Evolutionary conservation across 2,888 invertebrate species (phyloP).

Genomic region (Melitaea athalia): DNA sequence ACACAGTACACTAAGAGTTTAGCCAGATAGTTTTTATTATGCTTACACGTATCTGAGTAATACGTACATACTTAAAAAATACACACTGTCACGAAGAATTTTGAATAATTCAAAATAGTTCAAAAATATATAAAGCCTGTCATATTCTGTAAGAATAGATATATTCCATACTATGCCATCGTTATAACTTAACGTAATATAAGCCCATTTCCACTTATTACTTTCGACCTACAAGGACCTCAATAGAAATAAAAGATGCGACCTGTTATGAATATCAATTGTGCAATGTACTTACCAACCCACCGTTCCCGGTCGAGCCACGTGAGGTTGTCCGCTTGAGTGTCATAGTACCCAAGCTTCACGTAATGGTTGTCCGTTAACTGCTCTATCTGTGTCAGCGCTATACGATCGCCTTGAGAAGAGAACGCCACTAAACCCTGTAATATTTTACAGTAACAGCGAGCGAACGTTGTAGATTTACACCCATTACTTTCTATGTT

Average conservation of each 20-base stretch:
- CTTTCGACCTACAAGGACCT: not conserved
- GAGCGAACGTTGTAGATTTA: not conserved
- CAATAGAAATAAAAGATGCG: not conserved
- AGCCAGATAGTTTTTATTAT: too few species aligned
- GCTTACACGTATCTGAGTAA: too few species aligned
- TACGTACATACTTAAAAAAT: too few species aligned
- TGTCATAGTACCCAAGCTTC: slow-evolving; percentile 97
- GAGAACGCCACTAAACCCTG: slow-evolving; percentile 99
- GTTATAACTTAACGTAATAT: too few species aligned
- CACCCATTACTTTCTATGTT: not conserved
- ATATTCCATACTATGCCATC: too few species aligned
- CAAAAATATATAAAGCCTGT: too few species aligned
- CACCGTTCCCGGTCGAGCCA: slow-evolving; percentile 96
- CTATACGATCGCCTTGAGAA: slow-evolving; percentile 98
- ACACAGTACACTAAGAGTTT: too few species aligned
- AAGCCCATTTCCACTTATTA: not conserved
- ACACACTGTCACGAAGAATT: too few species aligned
- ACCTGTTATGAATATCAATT: not conserved
- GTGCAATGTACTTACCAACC: slow-evolving; percentile 85
- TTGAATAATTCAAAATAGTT: too few species aligned
- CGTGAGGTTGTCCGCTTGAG: slow-evolving; percentile 96
- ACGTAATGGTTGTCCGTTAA: slow-evolving; percentile 96
- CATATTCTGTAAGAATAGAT: too few species aligned
- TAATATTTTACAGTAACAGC: slow-evolving; percentile 5
- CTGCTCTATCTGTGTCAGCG: slow-evolving; percentile 99